Evolutionary conservation across 2,888 invertebrate genomes (phyloP), one percentile per base, ranked within the genome.

Genomic region (Ophraella communa): DNA sequence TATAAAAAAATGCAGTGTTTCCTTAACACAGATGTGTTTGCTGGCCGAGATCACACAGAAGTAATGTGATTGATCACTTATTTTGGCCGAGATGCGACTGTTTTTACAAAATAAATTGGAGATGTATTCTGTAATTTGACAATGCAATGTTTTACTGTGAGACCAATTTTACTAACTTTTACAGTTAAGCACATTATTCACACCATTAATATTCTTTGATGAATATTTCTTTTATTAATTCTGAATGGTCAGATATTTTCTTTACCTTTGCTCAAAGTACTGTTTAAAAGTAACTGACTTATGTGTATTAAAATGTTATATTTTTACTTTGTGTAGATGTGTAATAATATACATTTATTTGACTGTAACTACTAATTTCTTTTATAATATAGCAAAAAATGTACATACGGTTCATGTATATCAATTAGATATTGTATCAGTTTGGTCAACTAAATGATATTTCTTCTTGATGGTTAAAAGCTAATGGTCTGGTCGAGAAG

Each of bases 91-190:
- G n/a, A n/a, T 58, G 18, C 33, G 57, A 58, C 58, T 58, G 45
- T 49, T 57, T 58, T 27, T 27, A 55, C 14, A 55, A 49, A 58
- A 42, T n/a, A n/a, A 27, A 44, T 56, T 56, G 44, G 24, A 51
- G 51, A 33, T 45, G 33, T 17, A 27, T 44, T 55, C 20, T 42
- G 39, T 39, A 23, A 55, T 42, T 55, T 10, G 58, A 58, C 58
- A 39, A 35, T 58, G 39, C 30, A 59, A 49, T 24, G 39, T 51
- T 51, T 59, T 51, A 59, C 59, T 42, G 58, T 39, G 59, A 45
- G 59, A 59, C 59, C 59, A 59, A 59, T 59, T 59, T 59, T 59
- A 51, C 51, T 59, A 59, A 59, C 47, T 33, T 47, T 33, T 42
- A 18, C 14, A 21, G 17, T 39, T 54, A 54, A 54, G 57, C 27